Conservation (phyloP, 1,140 invertebrate genomes). For the Antheraea mylitta region DNA sequence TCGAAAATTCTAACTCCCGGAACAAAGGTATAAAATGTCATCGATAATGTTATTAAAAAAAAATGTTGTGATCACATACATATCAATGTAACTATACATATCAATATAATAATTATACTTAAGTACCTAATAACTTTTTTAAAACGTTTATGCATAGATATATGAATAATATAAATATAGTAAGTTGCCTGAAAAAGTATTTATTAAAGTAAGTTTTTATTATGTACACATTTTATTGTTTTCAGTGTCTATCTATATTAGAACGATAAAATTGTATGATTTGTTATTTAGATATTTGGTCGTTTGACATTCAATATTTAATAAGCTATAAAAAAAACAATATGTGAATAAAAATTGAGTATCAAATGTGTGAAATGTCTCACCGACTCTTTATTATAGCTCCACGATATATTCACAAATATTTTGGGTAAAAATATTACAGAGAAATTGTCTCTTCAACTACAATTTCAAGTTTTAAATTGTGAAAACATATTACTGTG, state of each 20-base stretch:
- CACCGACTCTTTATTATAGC: background rate
- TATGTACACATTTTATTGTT: background rate
- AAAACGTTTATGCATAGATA: conserved; percentile 61
- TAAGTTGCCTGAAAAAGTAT: conserved; percentile 1
- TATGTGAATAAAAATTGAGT: background rate
- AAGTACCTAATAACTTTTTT: conserved; percentile 66
- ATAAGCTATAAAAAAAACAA: background rate
- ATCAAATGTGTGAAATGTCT: background rate
- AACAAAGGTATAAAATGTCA: background rate
- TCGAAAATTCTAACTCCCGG: background rate
- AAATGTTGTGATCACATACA: conserved; percentile 66
- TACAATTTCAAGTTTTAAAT: background rate
- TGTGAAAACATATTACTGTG: no score
- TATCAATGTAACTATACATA: conserved; percentile 42
- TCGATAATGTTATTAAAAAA: background rate
- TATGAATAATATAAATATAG: conserved; percentile 32
- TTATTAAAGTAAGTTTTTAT: conserved; percentile 1
- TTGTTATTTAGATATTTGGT: background rate
- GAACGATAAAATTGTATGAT: background rate
- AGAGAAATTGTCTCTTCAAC: no score
- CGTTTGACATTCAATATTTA: background rate
- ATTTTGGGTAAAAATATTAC: no score
- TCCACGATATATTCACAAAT: no score
- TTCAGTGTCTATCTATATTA: background rate
- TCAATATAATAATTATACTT: conserved; percentile 42